Evolutionary conservation across 1,140 invertebrate genomes (phyloP).

Genomic region (Hormaphis cornu): DNA sequence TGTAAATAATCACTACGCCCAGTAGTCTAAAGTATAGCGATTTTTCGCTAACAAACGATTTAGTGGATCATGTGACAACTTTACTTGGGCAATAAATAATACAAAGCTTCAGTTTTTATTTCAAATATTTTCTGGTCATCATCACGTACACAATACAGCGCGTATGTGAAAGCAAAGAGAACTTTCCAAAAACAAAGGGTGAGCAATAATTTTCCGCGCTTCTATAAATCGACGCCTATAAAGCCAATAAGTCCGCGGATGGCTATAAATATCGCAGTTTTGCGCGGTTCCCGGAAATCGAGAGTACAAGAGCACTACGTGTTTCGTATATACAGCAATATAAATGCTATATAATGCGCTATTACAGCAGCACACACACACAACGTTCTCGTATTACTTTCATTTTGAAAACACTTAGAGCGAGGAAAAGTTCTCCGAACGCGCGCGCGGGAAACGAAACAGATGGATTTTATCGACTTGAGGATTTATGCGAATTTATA

Average conservation of each 20-base stretch:
- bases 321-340: too few species aligned
- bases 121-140: neutral
- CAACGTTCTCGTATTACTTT: neutral
- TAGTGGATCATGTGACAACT: neutral
- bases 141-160: neutral
- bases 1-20: too few species aligned
- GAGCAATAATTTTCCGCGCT: slow-evolving; percentile 7
- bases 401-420: slow-evolving; percentile 21
- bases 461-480: slow-evolving; percentile 29
- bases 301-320: too few species aligned
- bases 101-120: neutral
- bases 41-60: neutral
- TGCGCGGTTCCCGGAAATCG: neutral
- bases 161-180: neutral
- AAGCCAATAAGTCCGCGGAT: slow-evolving; percentile 13
- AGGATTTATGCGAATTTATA: slow-evolving; percentile 26
- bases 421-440: neutral
- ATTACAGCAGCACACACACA: neutral
- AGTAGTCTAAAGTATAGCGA: too few species aligned
- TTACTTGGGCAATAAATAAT: neutral
- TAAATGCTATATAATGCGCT: neutral
- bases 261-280: slow-evolving; percentile 14
- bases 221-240: slow-evolving; percentile 18
- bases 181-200: slow-evolving; percentile 8
- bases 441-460: slow-evolving; percentile 16